A percentile compares a stretch with the other conserved stretches of the same genome.
These are phyloP conservation scores for Aculops lycopersici DNA, from an alignment of 1,140 invertebrate species.

Conservation along the genomic window DNA sequence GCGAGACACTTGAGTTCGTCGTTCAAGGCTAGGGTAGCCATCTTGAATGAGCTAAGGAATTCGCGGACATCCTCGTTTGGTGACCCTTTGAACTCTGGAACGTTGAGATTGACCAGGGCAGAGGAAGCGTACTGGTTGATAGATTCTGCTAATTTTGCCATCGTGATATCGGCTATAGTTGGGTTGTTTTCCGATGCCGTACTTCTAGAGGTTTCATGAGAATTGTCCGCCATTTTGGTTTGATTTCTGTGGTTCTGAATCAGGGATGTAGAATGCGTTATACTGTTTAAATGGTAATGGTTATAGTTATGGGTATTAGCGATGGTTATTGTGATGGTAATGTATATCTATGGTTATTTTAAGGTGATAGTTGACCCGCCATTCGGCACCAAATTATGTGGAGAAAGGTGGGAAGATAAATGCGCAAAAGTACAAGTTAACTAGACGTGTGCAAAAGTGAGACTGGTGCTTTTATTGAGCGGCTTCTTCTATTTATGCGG, in stretches of 20 bases:
- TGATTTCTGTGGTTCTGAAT: too few species aligned
- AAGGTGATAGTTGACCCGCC: too few species aligned
- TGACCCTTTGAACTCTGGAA: neutral
- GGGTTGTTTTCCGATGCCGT: too few species aligned
- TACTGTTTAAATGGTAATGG: constrained; percentile 51
- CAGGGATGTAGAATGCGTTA: constrained; percentile 47
- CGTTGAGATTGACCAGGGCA: neutral
- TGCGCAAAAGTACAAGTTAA: constrained; percentile 91
- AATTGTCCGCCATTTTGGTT: too few species aligned
- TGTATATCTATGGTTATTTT: too few species aligned
- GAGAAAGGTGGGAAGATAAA: constrained; percentile 55
- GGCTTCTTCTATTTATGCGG: constrained; percentile 6
- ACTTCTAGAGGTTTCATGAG: too few species aligned
- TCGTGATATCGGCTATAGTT: too few species aligned
- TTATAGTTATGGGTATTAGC: constrained; percentile 52
- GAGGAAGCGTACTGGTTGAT: neutral
- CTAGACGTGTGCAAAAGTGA: constrained; percentile 80
- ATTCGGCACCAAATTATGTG: constrained; percentile 39
- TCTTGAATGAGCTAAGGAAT: neutral
- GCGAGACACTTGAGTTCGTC: neutral
- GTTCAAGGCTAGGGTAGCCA: neutral
- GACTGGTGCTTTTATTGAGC: constrained; percentile 25
- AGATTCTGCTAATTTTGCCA: neutral
- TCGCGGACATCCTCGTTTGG: neutral
- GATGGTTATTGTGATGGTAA: too few species aligned